phyloP scores from a whole-genome alignment of 1,140 invertebrate species.

The Drosophila carrolli region DNA sequence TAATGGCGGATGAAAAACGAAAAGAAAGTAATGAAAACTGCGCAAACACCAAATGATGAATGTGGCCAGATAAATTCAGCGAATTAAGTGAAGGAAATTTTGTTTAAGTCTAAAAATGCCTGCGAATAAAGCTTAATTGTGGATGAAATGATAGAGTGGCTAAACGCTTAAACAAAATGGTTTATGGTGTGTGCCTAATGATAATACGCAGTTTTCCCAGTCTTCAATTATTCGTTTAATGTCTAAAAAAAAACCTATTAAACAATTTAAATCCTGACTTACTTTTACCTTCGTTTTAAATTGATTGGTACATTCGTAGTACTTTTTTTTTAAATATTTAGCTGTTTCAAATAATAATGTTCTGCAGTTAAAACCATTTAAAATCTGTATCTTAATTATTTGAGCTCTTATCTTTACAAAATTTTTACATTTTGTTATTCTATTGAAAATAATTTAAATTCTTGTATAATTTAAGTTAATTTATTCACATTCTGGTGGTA shows the following conservation, averaged over 20 bases:
- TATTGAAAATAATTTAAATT: too few species aligned
- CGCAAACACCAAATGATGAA: constrained; percentile 26
- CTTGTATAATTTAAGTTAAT: too few species aligned
- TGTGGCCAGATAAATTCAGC: constrained; percentile 32
- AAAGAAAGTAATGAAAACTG: constrained; percentile 5
- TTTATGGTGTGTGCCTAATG: constrained; percentile 2
- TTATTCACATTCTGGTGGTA: too few species aligned
- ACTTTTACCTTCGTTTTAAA: background rate
- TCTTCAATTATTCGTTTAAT: background rate
- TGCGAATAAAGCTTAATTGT: constrained; percentile 14
- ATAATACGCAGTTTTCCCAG: background rate
- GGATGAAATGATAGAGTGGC: constrained; percentile 5
- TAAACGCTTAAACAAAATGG: background rate
- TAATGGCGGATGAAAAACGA: constrained; percentile 33
- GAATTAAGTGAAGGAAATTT: constrained; percentile 16
- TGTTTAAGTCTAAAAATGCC: background rate
- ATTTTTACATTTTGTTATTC: too few species aligned
- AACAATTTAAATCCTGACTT: background rate
- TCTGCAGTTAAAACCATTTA: too few species aligned
- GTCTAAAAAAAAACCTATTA: background rate
- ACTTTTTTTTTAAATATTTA: too few species aligned
- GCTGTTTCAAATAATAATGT: too few species aligned
- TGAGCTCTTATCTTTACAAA: too few species aligned
- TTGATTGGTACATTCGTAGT: background rate
- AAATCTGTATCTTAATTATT: too few species aligned